Evolutionary conservation across 2,888 invertebrate genomes (phyloP).

Genomic region (Spialia ferax): DNA sequence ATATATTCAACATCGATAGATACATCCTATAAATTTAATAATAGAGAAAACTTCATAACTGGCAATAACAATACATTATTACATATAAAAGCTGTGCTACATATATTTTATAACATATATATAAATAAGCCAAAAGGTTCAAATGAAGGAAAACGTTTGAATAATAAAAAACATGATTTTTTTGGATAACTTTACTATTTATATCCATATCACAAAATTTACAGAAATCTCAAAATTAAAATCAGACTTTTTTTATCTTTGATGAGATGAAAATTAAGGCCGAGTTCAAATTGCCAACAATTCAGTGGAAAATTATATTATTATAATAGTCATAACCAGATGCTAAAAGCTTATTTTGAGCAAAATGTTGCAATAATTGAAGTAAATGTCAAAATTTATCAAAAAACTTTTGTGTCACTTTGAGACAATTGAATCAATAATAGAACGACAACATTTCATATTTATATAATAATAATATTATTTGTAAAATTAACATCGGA

Average conservation of each 20-base stretch:
- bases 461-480: constrained; percentile 53
- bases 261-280: constrained; percentile 50
- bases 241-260: constrained; percentile 64
- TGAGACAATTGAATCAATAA: constrained; percentile 69
- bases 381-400: constrained; percentile 58
- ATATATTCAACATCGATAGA: constrained; percentile 62
- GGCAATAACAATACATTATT: constrained; percentile 61
- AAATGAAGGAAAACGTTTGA: constrained; percentile 55
- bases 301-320: constrained; percentile 45
- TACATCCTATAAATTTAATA: constrained; percentile 57
- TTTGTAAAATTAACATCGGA: constrained; percentile 77
- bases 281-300: constrained; percentile 46
- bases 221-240: constrained; percentile 76
- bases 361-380: constrained; percentile 77
- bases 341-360: constrained; percentile 70
- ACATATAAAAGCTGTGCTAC: constrained; percentile 66
- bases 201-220: constrained; percentile 71
- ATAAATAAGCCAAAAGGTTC: constrained; percentile 48
- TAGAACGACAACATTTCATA: constrained; percentile 55
- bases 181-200: constrained; percentile 74
- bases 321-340: constrained; percentile 40
- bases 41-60: constrained; percentile 54
- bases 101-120: constrained; percentile 63
- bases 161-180: constrained; percentile 69
- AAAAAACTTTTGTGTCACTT: constrained; percentile 66